phyloP scores from a whole-genome alignment of 1,140 invertebrate species.

The Archegozetes longisetosus region DNA sequence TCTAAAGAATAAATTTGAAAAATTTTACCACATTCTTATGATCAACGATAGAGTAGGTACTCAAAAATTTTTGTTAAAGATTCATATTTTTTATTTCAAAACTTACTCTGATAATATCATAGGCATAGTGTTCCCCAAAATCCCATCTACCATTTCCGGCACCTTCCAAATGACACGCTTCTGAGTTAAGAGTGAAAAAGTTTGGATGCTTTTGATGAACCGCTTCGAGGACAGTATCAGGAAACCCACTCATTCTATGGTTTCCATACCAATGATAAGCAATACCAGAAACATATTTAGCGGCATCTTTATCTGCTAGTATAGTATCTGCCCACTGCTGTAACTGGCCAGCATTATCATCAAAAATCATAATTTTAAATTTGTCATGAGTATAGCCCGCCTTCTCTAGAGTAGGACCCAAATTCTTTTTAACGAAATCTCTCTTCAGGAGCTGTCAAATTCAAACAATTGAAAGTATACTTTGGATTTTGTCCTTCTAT shows the following conservation, averaged over 20 bases:
- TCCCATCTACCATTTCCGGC: constrained; percentile 7
- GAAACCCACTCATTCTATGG: constrained; percentile 15
- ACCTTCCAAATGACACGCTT: constrained; percentile 13
- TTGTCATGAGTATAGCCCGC: constrained; percentile 36
- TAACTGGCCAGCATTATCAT: constrained; percentile 49
- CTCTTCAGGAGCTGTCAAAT: constrained; percentile 44
- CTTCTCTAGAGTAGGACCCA: constrained; percentile 47
- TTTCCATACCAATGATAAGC: constrained; percentile 64
- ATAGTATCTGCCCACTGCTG: constrained; percentile 40
- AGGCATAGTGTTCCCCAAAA: too few relatives aligned
- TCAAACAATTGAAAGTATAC: constrained; percentile 50
- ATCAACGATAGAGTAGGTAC: too few relatives aligned
- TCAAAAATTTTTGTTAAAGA: constrained; percentile 34
- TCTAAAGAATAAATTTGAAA: too few relatives aligned
- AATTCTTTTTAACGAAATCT: constrained; percentile 44
- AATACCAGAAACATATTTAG: constrained; percentile 60
- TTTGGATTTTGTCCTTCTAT: constrained; percentile 31
- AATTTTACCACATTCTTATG: too few relatives aligned
- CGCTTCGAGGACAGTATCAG: constrained; percentile 34
- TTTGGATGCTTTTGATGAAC: constrained; percentile 43
- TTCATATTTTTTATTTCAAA: constrained; percentile 12
- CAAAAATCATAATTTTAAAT: constrained; percentile 46
- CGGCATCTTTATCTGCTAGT: constrained; percentile 33
- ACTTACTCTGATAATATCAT: constrained; percentile 22
- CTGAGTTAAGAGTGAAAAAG: constrained; percentile 31